phyloP scores from a whole-genome alignment of 1,140 invertebrate species.

The Apis dorsata region DNA sequence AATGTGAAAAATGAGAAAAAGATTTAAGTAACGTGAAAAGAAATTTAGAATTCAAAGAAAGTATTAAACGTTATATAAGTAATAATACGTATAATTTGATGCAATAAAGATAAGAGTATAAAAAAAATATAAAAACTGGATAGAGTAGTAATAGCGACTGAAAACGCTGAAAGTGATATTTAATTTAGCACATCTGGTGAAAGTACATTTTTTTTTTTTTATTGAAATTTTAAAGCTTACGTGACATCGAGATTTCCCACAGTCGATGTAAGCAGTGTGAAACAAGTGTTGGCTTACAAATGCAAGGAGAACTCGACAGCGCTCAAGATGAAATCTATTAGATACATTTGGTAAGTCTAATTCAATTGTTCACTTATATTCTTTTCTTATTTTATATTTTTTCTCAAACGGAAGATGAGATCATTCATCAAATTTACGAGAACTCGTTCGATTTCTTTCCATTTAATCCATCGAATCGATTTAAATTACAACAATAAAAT shows the following conservation, averaged over 20 bases:
- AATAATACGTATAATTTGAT: too few relatives aligned
- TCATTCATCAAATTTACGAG: too few relatives aligned
- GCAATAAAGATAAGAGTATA: background rate
- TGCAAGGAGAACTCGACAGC: conserved; percentile 89
- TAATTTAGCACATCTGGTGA: background rate
- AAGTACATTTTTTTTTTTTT: conserved; percentile 20
- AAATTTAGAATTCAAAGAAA: too few relatives aligned
- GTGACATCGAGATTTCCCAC: conserved; percentile 86
- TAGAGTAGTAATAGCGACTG: background rate
- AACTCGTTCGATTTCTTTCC: too few relatives aligned
- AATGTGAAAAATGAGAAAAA: too few relatives aligned
- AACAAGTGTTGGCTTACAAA: conserved; percentile 88
- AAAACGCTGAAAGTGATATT: background rate
- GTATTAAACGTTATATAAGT: too few relatives aligned
- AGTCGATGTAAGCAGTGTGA: conserved; percentile 86
- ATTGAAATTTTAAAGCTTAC: conserved; percentile 78
- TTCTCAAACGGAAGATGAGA: background rate
- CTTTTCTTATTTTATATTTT: background rate
- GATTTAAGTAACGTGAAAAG: too few relatives aligned
- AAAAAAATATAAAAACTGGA: background rate
- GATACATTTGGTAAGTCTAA: conserved; percentile 82
- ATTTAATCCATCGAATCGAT: too few relatives aligned
- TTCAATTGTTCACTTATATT: background rate
- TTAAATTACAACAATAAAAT: too few relatives aligned
- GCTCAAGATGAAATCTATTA: conserved; percentile 86